These are phyloP conservation scores for Tauraco erythrolophus DNA, from an alignment of 2,113 vertebrate genomes.

Conservation along the genomic window DNA sequence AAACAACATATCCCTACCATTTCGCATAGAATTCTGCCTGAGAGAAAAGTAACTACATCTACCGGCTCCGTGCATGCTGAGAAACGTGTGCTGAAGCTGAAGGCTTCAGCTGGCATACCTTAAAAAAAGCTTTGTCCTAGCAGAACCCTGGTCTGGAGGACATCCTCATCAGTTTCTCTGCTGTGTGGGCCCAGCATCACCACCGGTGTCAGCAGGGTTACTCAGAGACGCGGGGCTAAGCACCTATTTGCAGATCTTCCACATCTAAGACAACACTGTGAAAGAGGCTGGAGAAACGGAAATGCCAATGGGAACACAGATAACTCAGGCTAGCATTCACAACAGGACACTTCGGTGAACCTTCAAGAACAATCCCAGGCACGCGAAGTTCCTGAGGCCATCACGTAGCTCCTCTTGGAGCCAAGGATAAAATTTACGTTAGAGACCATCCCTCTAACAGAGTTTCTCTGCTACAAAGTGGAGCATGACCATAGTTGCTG, in stretches of 20 bases:
- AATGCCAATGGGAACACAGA: background rate
- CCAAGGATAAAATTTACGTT: background rate
- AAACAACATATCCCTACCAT: background rate
- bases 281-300: background rate
- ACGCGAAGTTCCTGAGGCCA: background rate
- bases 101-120: background rate
- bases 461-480: background rate
- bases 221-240: background rate
- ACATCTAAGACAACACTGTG: background rate
- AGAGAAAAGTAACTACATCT: background rate
- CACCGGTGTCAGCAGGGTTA: background rate
- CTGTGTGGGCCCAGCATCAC: accelerated
- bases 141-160: background rate
- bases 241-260: background rate
- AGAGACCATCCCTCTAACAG: background rate
- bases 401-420: background rate
- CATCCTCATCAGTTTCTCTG: background rate
- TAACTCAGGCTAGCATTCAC: background rate
- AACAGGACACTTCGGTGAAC: background rate
- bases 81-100: background rate
- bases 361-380: background rate
- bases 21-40: background rate
- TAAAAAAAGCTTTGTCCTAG: background rate
- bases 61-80: background rate
- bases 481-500: background rate